Evolutionary conservation across 1,140 invertebrate genomes (phyloP).

Genomic region (Aphelenchoides besseyi): DNA sequence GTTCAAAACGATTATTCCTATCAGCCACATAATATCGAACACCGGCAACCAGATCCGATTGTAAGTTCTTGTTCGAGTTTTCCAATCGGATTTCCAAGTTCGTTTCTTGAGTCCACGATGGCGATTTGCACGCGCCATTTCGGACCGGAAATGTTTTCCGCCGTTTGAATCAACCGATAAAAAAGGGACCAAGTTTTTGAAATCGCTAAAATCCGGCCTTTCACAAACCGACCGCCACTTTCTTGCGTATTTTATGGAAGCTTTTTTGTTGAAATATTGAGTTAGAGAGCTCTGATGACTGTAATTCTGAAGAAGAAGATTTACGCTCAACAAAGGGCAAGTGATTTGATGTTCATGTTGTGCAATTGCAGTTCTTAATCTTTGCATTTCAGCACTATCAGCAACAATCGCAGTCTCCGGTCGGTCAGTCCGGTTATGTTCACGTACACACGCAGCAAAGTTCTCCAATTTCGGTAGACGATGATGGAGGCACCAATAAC

Average conservation of each 20-base stretch:
- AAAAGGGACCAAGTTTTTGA: background rate
- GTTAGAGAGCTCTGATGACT: too few relatives aligned
- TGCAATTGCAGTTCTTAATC: background rate
- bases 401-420: conserved; percentile 26
- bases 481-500: conserved; percentile 16
- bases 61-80: too few relatives aligned
- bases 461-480: conserved; percentile 30
- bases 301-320: background rate
- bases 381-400: conserved; percentile 34
- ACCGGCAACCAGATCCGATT: too few relatives aligned
- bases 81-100: too few relatives aligned
- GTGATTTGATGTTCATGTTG: background rate
- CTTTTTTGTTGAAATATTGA: too few relatives aligned
- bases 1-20: too few relatives aligned
- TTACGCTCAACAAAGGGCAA: background rate
- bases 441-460: conserved; percentile 27
- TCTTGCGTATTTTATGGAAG: too few relatives aligned
- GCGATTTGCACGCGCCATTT: background rate
- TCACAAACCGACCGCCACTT: background rate
- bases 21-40: too few relatives aligned
- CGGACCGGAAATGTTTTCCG: background rate
- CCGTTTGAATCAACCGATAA: background rate
- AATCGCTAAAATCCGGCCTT: background rate
- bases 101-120: background rate
- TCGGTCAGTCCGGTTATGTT: conserved; percentile 17